Percentiles rank a stretch among this genome's conserved stretches.
These are phyloP conservation scores for Dastarcus helophoroides DNA, from an alignment of 2,888 invertebrate genomes.

Conservation along the genomic window DNA sequence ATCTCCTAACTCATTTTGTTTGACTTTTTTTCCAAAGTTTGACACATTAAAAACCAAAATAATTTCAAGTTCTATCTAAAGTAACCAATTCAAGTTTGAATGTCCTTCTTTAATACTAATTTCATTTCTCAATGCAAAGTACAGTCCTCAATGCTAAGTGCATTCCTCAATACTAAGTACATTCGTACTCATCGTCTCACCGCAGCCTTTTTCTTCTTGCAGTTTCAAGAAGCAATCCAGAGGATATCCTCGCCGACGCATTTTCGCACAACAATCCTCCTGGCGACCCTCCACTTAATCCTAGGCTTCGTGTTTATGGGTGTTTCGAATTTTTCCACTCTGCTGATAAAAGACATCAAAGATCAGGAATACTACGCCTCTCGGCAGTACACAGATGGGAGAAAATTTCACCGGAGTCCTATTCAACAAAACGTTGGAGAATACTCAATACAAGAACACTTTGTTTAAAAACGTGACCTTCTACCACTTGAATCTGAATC, in stretches of 20 bases:
- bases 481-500: slow-evolving; percentile 55
- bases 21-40: too few species aligned
- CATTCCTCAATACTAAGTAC: not conserved
- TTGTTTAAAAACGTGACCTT: slow-evolving; percentile 55
- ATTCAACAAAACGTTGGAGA: slow-evolving; percentile 54
- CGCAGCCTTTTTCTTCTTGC: too few species aligned
- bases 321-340: slow-evolving; percentile 44
- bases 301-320: slow-evolving; percentile 42
- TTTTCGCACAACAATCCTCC: slow-evolving; percentile 47
- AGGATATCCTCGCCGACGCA: slow-evolving; percentile 54
- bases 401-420: slow-evolving; percentile 26
- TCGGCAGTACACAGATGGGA: slow-evolving; percentile 20
- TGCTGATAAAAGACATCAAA: slow-evolving; percentile 39
- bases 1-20: too few species aligned
- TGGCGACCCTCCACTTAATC: slow-evolving; percentile 47
- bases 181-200: not conserved
- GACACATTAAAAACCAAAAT: too few species aligned
- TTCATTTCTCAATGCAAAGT: too few species aligned
- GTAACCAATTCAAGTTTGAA: too few species aligned
- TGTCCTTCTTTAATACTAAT: too few species aligned
- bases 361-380: slow-evolving; percentile 28
- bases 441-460: slow-evolving; percentile 48
- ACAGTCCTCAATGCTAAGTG: too few species aligned
- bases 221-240: slow-evolving; percentile 62
- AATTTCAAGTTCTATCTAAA: too few species aligned